Evolutionary conservation across 2,797 vertebrate species (phyloP).

Genomic region (Labeo calbasu): DNA sequence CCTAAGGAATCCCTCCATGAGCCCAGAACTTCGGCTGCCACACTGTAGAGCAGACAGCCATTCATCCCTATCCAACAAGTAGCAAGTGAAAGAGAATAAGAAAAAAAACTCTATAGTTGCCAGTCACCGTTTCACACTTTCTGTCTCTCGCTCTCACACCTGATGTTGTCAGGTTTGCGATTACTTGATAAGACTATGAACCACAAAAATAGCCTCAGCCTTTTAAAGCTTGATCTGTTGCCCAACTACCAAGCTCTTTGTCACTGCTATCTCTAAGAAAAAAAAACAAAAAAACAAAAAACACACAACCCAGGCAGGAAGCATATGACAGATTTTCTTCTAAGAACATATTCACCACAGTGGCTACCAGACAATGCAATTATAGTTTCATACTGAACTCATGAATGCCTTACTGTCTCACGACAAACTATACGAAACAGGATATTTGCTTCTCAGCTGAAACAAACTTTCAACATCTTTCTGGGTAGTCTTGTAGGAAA

Average conservation of each 20-base stretch:
- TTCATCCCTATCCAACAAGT: conserved; percentile 30
- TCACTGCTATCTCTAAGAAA: conserved; percentile 9
- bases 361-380: not conserved
- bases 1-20: conserved; percentile 31
- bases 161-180: conserved; percentile 5
- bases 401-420: not conserved
- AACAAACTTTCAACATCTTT: not conserved
- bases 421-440: conserved; percentile 15
- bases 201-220: not conserved
- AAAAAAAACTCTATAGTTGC: not conserved
- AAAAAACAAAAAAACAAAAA: conserved; percentile 14
- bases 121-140: conserved; percentile 8
- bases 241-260: conserved; percentile 3
- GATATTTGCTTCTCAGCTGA: conserved; percentile 31
- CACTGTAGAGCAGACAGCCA: conserved; percentile 29
- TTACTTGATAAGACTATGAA: conserved; percentile 31
- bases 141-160: not conserved
- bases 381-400: conserved; percentile 8
- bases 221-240: not conserved
- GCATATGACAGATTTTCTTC: conserved; percentile 2
- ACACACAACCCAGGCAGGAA: not conserved
- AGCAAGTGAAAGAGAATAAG: conserved; percentile 19
- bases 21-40: conserved; percentile 39
- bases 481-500: conserved; percentile 44
- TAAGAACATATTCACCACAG: conserved; percentile 23